phyloP scores from a whole-genome alignment of 2,888 invertebrate genomes.

The Geotrupes spiniger region DNA sequence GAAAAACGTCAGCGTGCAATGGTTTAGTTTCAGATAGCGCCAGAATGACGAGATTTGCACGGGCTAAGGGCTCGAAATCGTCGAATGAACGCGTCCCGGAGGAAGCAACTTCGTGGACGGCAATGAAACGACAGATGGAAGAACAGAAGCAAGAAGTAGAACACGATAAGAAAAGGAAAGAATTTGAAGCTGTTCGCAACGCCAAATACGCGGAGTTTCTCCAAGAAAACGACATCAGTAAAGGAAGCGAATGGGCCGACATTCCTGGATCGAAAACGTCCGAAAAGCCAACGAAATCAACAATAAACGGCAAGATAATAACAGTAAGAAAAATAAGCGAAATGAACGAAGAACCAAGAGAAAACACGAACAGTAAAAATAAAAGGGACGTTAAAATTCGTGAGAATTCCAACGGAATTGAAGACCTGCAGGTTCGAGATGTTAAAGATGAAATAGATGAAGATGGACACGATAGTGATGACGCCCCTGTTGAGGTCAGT shows the following conservation, averaged over 20 bases:
- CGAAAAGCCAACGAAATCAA: too few species aligned
- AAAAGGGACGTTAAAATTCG: too few species aligned
- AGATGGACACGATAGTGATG: constrained; percentile 28
- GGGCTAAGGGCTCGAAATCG: constrained; percentile 72
- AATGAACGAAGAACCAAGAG: too few species aligned
- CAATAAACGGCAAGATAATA: too few species aligned
- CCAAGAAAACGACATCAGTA: constrained; percentile 18
- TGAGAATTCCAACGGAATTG: too few species aligned
- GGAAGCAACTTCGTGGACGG: constrained; percentile 70
- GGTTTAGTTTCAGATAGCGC: too few species aligned
- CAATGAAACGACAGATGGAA: constrained; percentile 64
- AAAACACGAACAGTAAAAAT: too few species aligned
- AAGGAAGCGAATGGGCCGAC: constrained; percentile 24
- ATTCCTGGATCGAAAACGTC: constrained; percentile 12
- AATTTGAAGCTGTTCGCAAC: constrained; percentile 31
- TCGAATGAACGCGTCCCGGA: constrained; percentile 68
- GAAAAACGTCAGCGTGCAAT: too few species aligned
- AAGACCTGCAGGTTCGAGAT: background rate
- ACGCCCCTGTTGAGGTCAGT: constrained; percentile 35
- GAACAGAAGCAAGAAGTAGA: constrained; percentile 55
- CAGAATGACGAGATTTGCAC: constrained; percentile 75
- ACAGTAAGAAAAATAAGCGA: too few species aligned
- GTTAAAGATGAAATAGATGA: constrained; percentile 13
- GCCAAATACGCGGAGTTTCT: constrained; percentile 54
- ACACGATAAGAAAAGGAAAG: constrained; percentile 29